These are phyloP conservation scores for human (Homo sapiens) DNA, from an alignment of 2,113 vertebrate genomes.

Conservation along the genomic window GRCh38 chrX:131258501-131259000, in stretches of 20 bases:
- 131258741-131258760: conserved; percentile 22
- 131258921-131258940: conserved; percentile 67
- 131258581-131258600: not conserved
- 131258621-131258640: not conserved
- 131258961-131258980: conserved; percentile 62
- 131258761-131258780: conserved; percentile 28
- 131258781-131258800: conserved; percentile 56
- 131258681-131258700: not conserved
- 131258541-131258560: not conserved
- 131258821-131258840: conserved; percentile 65
- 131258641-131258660: not conserved
- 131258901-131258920: conserved; percentile 40
- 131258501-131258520: not conserved
- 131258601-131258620: not conserved
- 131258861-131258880: conserved; percentile 56
- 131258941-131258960: conserved; percentile 68
- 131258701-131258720: not conserved
- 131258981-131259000: conserved; percentile 43
- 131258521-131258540: not conserved
- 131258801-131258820: conserved; percentile 68
- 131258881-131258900: conserved; percentile 68
- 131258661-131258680: not conserved
- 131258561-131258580: not conserved
- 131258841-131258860: conserved; percentile 68
- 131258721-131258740: not conserved